Evolutionary conservation across 2,888 invertebrate species (phyloP), one percentile per base, ranked within the genome.

Genomic region (Drosophila silvestris): DNA sequence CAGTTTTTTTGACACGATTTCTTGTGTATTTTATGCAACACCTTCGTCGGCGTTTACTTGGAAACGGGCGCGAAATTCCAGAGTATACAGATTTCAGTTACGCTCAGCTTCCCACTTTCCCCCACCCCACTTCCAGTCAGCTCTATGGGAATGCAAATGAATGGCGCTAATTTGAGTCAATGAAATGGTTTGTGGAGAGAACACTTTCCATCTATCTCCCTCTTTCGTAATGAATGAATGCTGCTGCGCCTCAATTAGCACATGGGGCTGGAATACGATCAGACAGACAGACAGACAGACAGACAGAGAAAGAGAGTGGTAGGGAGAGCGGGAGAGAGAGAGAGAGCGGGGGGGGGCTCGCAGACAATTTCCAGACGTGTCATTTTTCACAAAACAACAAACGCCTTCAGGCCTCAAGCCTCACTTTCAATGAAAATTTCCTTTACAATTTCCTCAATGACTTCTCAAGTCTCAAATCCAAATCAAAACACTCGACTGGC

Each of bases 1-100:
- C 85, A 81, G 86, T 77, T 26, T 76, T 84, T 82, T 80, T 66
- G 85, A 82, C 77, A 77, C 74, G 85, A 68, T 86, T 90, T 86
- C 85, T 79, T 66, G 69, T 82, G 88, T 88, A 86, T 88, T 86
- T 90, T 83, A 90, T 90, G 88, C 90, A 86, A 86, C 90, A 86
- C 85, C 85, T 86, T 88, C 69, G 70, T 65, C 51, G 64, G 53
- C 47, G n/a, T 64, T 67, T 88, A 85, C 81, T 74, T 68, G 60
- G 72, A 88, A 81, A 64, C 65, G 39, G 37, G 59, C 66, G 84
- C 71, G 70, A 80, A 82, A 85, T 85, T 85, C 85, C 85, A 39
- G 37, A 72, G 58, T 35, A 44, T 39, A 57, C 7, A 61, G 56
- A 64, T 71, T 60, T 58, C 57, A 57, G n/a, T 69, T 79, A 35